These are phyloP conservation scores for Onychomys torridus DNA, from an alignment of 2,797 vertebrate species.

Conservation along the genomic window DNA sequence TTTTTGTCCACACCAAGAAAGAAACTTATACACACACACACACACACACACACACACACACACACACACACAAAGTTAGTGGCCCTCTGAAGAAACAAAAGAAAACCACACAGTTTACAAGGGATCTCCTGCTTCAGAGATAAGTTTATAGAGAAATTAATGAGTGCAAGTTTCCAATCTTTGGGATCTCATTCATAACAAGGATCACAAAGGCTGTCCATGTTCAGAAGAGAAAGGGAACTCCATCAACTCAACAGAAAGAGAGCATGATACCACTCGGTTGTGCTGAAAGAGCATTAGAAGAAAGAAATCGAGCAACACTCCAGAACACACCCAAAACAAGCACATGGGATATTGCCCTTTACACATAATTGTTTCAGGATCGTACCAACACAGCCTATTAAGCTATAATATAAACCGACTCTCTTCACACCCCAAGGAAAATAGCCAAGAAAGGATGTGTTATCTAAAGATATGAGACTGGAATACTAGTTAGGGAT, in stretches of 20 bases:
- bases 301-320: not conserved
- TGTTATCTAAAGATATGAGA: constrained; percentile 63
- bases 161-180: not conserved
- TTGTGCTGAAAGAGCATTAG: not conserved
- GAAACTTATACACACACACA: not conserved
- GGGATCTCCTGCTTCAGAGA: not conserved
- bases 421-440: constrained; percentile 37
- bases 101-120: not conserved
- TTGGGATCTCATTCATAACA: not conserved
- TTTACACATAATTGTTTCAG: constrained; percentile 12
- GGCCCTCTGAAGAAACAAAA: not conserved
- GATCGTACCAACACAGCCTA: not conserved
- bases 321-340: not conserved
- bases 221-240: constrained; percentile 20
- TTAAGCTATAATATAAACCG: constrained; percentile 48
- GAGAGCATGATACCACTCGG: not conserved
- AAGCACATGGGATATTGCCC: constrained; percentile 16
- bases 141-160: not conserved
- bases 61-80: not conserved
- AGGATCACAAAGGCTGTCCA: not conserved
- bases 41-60: not conserved
- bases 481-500: constrained; percentile 63
- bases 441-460: constrained; percentile 15
- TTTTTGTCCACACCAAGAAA: not conserved
- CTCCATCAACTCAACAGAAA: not conserved